phyloP scores from a whole-genome alignment of 2,797 vertebrate genomes.

The Lophotriccus pileatus region DNA sequence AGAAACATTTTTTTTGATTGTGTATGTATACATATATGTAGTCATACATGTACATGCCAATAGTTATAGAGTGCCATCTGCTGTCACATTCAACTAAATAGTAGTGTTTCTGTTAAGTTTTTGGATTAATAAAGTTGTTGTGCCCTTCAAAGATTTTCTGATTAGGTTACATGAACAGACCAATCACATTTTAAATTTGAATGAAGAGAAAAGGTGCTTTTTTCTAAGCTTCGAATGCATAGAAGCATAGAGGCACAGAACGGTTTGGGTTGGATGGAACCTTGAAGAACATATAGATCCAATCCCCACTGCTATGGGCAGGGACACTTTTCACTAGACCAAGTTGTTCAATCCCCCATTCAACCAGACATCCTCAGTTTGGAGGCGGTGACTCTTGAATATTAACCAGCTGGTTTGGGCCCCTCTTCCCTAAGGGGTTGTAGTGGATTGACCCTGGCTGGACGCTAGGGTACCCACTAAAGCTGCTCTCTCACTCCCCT shows the following conservation, averaged over 20 bases:
- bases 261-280: background rate
- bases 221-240: background rate
- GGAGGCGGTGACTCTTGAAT: background rate
- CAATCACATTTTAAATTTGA: background rate
- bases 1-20: background rate
- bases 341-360: background rate
- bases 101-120: background rate
- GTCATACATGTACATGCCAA: constrained; percentile 3
- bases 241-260: background rate
- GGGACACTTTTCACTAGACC: background rate
- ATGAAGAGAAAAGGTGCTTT: fast-evolving
- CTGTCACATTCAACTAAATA: background rate
- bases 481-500: too few relatives aligned
- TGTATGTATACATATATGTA: background rate
- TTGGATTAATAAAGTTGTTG: background rate
- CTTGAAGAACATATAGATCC: background rate
- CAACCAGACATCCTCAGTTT: background rate
- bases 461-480: too few relatives aligned
- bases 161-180: background rate
- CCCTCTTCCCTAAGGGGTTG: background rate
- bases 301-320: background rate
- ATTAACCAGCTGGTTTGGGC: background rate
- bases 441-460: too few relatives aligned
- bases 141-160: background rate
- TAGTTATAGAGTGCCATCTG: constrained; percentile 47